Base-by-base conservation (phyloP, 2,113 vertebrate species). In the Odobenus rosmarus region DNA sequence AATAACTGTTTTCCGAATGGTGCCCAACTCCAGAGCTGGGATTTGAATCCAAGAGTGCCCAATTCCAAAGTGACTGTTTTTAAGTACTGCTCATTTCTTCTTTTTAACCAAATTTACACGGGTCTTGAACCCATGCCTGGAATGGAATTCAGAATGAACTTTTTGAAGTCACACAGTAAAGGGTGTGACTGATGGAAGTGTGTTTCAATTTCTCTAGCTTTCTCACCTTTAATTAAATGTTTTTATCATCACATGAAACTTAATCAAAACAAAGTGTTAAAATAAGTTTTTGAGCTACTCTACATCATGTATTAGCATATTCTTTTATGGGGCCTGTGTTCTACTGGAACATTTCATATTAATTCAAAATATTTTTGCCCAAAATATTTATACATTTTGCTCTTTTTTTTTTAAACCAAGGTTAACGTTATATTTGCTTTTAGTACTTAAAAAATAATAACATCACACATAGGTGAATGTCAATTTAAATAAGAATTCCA, bases 291-390 rank as follows among this genome's bases (percentile, higher is more conserved):
- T 76, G 26, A 86, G 19, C 36, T 33, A 83, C 15, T 72, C 15
- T 83, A 77, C 49, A 61, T 5, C 2, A 26, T 55, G 7, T 28
- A 36, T 46, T 36, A 61, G 23, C 39, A 57, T 76, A 91, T 87
- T 88, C 42, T 49, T 83, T 71, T 67, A 67, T 24, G 28, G 14
- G 31, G 10, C 8, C 16, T 92, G 21, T 36, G 26, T 46, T 88
- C 31, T 96, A 57, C 18, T 57, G 55, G 12, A 88, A 92, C 28
- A 49, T 96, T 96, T 80, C 31, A 80, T 55, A 92, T 71, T 72
- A 84, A 91, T 26, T 72, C 61, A 62, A 88, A 89, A 18, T 84
- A 89, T 51, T 24, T 87, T 72, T 92, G 26, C 39, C 71, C n/a
- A 7, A 79, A 62, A 64, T 88, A 92, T 92, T 92, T 64, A 42